Evolutionary conservation across 2,113 vertebrate species (phyloP).

Genomic region (Nothocercus julius): DNA sequence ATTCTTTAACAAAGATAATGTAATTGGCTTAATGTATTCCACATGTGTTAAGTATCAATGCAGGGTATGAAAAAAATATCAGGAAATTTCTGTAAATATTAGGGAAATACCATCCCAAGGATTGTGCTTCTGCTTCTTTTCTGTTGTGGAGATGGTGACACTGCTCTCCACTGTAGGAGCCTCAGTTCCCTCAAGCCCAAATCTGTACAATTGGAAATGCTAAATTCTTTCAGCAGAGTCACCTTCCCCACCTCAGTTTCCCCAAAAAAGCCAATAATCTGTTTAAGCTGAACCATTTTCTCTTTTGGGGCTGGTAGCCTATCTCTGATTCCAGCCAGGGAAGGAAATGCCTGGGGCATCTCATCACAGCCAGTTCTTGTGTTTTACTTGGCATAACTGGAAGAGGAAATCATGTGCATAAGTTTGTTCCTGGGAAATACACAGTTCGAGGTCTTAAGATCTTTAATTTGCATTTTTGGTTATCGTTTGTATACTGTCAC

Average conservation of each 20-base stretch:
- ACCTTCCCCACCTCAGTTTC: background rate
- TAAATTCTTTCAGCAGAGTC: background rate
- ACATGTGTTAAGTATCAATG: background rate
- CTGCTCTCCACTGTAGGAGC: background rate
- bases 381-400: constrained; percentile 27
- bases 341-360: constrained; percentile 20
- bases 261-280: background rate
- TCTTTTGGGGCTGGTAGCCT: background rate
- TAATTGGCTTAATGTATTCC: background rate
- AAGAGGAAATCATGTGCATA: constrained; percentile 10
- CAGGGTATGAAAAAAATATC: background rate
- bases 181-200: background rate
- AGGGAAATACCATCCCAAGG: background rate
- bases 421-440: constrained; percentile 23
- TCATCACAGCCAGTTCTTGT: constrained; percentile 17
- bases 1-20: background rate
- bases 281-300: background rate
- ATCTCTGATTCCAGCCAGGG: constrained; percentile 15
- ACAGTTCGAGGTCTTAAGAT: background rate
- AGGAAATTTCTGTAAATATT: background rate
- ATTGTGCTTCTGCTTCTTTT: constrained; percentile 2
- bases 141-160: background rate
- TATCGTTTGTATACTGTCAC: background rate
- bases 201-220: background rate
- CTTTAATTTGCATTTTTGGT: background rate